These are phyloP conservation scores for Julus scandinavius DNA, from an alignment of 2,888 invertebrate genomes.

Conservation along the genomic window DNA sequence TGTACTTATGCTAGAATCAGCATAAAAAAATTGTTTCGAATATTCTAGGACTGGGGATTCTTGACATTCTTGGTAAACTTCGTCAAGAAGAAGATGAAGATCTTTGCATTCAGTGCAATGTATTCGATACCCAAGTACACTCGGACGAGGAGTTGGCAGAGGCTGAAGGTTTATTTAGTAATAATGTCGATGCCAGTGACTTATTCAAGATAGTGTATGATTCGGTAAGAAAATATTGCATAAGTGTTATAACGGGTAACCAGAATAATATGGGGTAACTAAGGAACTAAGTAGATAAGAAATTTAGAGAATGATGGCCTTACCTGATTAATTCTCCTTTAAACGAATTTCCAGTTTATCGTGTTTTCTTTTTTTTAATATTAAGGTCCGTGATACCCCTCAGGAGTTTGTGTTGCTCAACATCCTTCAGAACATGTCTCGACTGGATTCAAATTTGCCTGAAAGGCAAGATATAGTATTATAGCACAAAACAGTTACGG, in stretches of 20 bases:
- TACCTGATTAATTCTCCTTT: neutral
- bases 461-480: neutral
- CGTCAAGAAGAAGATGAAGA: constrained; percentile 61
- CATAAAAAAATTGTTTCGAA: neutral
- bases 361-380: neutral
- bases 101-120: constrained; percentile 63
- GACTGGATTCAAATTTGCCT: neutral
- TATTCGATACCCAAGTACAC: constrained; percentile 62
- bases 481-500: neutral
- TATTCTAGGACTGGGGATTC: constrained; percentile 60
- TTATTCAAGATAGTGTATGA: constrained; percentile 62
- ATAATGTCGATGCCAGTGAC: constrained; percentile 60
- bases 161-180: constrained; percentile 59
- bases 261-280: neutral
- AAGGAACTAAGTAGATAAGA: too few relatives aligned
- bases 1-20: neutral
- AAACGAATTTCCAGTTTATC: neutral
- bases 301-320: neutral
- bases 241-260: neutral
- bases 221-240: constrained; percentile 60
- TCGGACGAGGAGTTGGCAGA: constrained; percentile 62
- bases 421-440: constrained; percentile 61
- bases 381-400: constrained; percentile 62
- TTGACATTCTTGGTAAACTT: constrained; percentile 60
- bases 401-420: constrained; percentile 61